These are phyloP conservation scores for Pentalonia nigronervosa DNA, from an alignment of 1,140 invertebrate genomes.

Conservation along the genomic window DNA sequence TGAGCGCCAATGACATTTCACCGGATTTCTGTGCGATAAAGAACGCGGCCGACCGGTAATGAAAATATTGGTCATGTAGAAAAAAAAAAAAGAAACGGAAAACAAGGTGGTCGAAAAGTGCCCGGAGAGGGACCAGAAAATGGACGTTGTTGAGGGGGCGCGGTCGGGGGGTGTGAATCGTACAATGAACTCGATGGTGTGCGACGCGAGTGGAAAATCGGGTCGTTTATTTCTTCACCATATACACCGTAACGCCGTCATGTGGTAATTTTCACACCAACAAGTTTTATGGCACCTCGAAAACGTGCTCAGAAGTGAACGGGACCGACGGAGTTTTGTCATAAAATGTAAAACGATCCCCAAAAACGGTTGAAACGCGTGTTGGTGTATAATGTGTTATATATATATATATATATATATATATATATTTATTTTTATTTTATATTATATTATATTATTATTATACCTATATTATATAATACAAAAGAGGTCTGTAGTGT, in stretches of 20 bases:
- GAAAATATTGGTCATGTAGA: not conserved
- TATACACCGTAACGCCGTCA: not conserved
- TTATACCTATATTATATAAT: not conserved
- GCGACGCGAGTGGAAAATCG: not conserved
- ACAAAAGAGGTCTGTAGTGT: not conserved
- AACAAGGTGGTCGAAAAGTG: not conserved
- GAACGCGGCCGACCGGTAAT: not conserved
- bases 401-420: no score
- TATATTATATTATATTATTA: no score
- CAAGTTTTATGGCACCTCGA: conserved; percentile 20
- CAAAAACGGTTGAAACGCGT: not conserved
- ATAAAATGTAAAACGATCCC: conserved; percentile 25
- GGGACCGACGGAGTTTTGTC: not conserved
- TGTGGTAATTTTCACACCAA: conserved; percentile 22
- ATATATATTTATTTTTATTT: no score
- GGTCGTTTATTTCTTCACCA: not conserved
- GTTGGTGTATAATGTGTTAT: not conserved
- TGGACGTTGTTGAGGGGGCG: not conserved
- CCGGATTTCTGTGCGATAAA: not conserved
- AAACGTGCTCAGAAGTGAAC: not conserved
- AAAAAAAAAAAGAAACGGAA: not conserved
- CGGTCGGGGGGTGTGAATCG: not conserved
- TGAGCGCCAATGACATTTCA: not conserved
- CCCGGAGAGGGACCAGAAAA: not conserved
- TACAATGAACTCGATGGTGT: not conserved